A percentile compares a stretch with the other conserved stretches of the same genome.
Conservation (phyloP, 2,113 vertebrate genomes). For the Phocoena sinus region DNA sequence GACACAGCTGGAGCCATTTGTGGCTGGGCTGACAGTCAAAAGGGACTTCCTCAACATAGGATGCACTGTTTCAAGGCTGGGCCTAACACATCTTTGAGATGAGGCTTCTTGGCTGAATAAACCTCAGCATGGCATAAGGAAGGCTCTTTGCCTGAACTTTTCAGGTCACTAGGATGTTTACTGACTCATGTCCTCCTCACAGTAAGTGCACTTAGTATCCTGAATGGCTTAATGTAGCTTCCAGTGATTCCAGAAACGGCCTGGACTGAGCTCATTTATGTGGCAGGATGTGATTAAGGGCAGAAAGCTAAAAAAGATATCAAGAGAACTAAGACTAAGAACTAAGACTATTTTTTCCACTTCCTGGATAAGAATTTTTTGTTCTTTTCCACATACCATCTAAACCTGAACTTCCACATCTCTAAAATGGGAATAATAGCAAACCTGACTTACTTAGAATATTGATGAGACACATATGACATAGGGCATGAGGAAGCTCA, state of each 20-base stretch:
- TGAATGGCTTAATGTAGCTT: neutral
- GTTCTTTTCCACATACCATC: neutral
- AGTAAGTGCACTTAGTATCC: slow-evolving; percentile 46
- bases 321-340: neutral
- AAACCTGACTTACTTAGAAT: neutral
- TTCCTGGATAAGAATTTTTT: neutral
- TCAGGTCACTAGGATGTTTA: slow-evolving; percentile 16
- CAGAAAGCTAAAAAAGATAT: neutral
- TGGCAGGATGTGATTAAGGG: neutral
- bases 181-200: slow-evolving; percentile 33
- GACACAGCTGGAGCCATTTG: neutral
- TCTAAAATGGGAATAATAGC: neutral
- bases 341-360: neutral
- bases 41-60: neutral
- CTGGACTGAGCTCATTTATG: neutral
- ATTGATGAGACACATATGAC: neutral
- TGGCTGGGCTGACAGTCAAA: neutral
- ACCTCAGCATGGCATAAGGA: neutral
- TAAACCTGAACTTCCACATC: neutral
- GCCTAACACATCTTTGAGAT: neutral
- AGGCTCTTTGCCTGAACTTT: neutral
- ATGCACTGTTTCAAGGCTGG: neutral
- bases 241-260: neutral
- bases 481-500: neutral
- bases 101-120: neutral